A percentile compares a stretch with the other conserved stretches of the same genome.
Evolutionary conservation across 2,888 invertebrate genomes (phyloP).

Genomic region (Cactoblastis cactorum): DNA sequence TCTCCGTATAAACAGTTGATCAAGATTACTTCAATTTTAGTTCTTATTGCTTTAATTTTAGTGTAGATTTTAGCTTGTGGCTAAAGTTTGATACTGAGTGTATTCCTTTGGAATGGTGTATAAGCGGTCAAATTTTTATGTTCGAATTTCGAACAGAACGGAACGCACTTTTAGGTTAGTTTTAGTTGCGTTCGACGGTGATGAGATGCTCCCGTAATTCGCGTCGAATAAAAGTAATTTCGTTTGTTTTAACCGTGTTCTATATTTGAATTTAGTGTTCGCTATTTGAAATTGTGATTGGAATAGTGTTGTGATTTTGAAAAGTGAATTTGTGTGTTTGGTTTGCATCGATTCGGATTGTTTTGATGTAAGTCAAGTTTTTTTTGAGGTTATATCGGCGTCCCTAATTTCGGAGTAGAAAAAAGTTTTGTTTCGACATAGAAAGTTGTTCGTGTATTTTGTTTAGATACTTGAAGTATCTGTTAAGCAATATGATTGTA

Average conservation of each 20-base stretch:
- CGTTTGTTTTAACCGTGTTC: constrained; percentile 22
- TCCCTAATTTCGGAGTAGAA: background rate
- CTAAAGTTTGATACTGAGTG: constrained; percentile 38
- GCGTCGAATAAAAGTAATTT: constrained; percentile 32
- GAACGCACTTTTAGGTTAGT: constrained; percentile 66
- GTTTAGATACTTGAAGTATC: background rate
- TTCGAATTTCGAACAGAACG: constrained; percentile 44
- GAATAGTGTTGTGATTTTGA: constrained; percentile 16
- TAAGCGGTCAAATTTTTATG: constrained; percentile 72
- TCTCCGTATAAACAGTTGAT: constrained; percentile 26
- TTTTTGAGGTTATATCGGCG: constrained; percentile 22
- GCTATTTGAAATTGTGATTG: constrained; percentile 13
- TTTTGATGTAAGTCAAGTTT: constrained; percentile 16
- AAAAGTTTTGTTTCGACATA: background rate
- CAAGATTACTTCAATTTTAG: background rate
- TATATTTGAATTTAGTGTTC: constrained; percentile 14
- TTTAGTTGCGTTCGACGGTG: constrained; percentile 45
- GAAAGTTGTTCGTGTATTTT: background rate
- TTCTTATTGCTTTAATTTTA: constrained; percentile 25
- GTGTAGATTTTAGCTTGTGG: background rate
- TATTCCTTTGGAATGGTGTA: constrained; percentile 58
- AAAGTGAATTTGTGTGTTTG: constrained; percentile 21
- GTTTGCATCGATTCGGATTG: constrained; percentile 25
- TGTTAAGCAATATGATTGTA: background rate
- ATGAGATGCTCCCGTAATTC: constrained; percentile 36